These are phyloP conservation scores for Thalassarche chlororhynchos DNA, from an alignment of 2,113 vertebrate genomes.

Conservation along the genomic window DNA sequence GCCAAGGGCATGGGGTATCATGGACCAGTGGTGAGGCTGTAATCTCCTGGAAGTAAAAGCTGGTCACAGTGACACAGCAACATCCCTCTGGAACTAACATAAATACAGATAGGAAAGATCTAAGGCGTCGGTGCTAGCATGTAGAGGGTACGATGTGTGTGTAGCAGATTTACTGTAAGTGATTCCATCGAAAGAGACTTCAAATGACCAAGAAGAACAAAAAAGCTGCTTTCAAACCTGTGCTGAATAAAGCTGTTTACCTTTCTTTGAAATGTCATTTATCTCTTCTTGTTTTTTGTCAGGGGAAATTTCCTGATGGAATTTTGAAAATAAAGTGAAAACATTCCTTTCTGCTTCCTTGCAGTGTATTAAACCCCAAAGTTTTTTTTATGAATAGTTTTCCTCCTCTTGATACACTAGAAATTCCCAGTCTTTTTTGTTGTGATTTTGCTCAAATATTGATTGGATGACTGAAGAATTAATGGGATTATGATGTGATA, in stretches of 20 bases:
- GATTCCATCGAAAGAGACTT: neutral
- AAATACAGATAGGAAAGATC: neutral
- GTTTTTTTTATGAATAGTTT: neutral
- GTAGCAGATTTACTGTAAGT: neutral
- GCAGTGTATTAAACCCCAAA: neutral
- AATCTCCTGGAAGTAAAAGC: neutral
- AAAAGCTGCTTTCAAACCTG: neutral
- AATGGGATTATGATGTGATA: neutral
- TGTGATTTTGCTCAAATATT: neutral
- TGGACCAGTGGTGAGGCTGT: neutral
- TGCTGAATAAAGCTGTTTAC: slow-evolving; percentile 9
- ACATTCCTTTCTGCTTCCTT: neutral
- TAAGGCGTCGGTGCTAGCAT: rapidly evolving
- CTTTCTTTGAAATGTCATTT: slow-evolving; percentile 17
- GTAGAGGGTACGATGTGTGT: neutral
- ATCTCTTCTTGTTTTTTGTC: neutral
- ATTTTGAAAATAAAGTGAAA: neutral
- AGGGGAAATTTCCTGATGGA: neutral
- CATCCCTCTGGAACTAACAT: neutral
- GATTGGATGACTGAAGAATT: neutral
- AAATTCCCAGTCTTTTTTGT: neutral
- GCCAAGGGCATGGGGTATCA: neutral
- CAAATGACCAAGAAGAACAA: neutral
- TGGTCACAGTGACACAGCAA: neutral
- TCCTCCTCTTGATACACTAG: neutral